Base-by-base conservation (phyloP, 2,113 vertebrate genomes). In the Pomatorhinus ruficollis region DNA sequence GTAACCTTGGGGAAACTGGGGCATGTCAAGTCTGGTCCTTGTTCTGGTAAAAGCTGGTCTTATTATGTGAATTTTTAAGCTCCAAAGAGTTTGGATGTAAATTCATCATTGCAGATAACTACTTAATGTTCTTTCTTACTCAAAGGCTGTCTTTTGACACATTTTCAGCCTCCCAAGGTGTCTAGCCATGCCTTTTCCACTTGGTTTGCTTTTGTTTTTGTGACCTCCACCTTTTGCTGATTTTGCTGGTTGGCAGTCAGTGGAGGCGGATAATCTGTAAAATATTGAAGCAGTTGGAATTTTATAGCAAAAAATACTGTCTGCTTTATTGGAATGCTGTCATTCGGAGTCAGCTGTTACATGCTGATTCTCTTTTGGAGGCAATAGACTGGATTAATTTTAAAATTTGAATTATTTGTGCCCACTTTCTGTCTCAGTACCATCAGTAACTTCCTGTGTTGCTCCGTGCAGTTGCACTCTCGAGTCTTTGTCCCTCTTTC, bases 1-100 rank as follows among this genome's bases (percentile, higher is more conserved):
- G 80, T 83, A 92, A 96, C 94, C 89, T 89, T 95, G 77, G 76
- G 72, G 86, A 96, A 93, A 96, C 24, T 86, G 60, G 90, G 85
- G 27, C 93, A 92, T 88, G 72, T 93, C 76, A 87, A 75, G 86
- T 90, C 90, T 94, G 95, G 68, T 90, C 71, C 57, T 71, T 35
- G n/a, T 90, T 92, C 92, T 78, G 80, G 60, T 92, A 19, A 66
- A 81, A 86, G 47, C 79, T 88, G 59, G 22, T 88, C 56, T 90
- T 23, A 16, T 71, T 60, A 74, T 71, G 53, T 39, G 61, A 92
- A 53, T 83, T 90, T 42, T 84, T 75, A 77, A 77, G 40, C 39
- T 95, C 54, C 54, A 53, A 76, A 88, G 74, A 63, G 50, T 77
- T 71, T 85, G 68, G 42, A 21, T 90, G 11, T 69, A 54, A 92